A percentile compares a stretch with the other conserved stretches of the same genome.
phyloP scores from a whole-genome alignment of 1,140 invertebrate genomes.

The Brachionus asplanchnoidis region DNA sequence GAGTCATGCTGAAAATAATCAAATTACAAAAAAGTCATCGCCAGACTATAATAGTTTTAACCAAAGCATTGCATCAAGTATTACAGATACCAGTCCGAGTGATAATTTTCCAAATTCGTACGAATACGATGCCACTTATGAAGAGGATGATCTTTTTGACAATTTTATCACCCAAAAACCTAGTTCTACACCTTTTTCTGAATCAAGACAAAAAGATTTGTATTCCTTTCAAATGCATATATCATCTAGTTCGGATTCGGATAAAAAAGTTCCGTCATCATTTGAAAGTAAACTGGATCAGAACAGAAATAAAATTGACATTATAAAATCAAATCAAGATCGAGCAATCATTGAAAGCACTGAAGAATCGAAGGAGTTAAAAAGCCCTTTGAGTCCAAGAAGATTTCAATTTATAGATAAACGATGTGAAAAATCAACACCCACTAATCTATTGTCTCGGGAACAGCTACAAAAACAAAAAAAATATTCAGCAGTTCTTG shows the following conservation, averaged over 20 bases:
- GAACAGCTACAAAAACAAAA: not conserved
- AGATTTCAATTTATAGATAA: not conserved
- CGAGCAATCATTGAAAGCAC: not conserved
- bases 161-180: no score
- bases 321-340: not conserved
- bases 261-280: not conserved
- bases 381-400: not conserved
- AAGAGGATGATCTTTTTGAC: not conserved
- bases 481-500: not conserved
- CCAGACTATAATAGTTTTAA: not conserved
- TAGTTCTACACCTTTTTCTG: not conserved
- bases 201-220: not conserved
- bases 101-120: not conserved
- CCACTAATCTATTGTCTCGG: not conserved
- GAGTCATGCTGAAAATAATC: not conserved
- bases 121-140: not conserved
- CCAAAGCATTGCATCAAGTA: not conserved
- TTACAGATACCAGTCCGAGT: not conserved
- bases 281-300: not conserved
- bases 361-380: not conserved
- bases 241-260: not conserved
- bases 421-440: not conserved
- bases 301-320: not conserved
- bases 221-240: not conserved
- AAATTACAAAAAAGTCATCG: not conserved